phyloP scores from a whole-genome alignment of 2,888 invertebrate genomes.

The Agrochola circellaris region DNA sequence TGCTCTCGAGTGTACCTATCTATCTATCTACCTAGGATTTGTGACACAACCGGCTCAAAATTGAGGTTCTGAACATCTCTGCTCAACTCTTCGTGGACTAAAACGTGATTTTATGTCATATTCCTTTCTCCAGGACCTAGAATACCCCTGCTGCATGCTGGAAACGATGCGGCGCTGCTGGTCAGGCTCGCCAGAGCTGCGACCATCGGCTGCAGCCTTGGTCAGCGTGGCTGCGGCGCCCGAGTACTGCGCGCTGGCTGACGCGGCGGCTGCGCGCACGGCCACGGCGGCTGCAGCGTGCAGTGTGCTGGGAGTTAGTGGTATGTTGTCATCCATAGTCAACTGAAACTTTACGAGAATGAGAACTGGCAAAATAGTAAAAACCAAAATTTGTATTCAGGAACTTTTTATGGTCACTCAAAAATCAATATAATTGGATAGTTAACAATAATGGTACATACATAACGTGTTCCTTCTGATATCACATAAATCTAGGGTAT shows the following conservation, averaged over 20 bases:
- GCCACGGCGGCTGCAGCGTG: slow-evolving; percentile 67
- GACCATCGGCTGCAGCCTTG: slow-evolving; percentile 98
- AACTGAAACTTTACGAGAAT: too few relatives aligned
- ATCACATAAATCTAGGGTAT: too few relatives aligned
- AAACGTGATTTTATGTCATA: background rate
- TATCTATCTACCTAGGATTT: background rate
- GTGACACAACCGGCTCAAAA: background rate
- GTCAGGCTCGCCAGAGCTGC: slow-evolving; percentile 95
- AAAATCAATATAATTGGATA: too few relatives aligned
- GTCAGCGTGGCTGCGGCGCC: slow-evolving; percentile 98
- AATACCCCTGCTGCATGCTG: slow-evolving; percentile 96
- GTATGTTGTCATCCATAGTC: slow-evolving; percentile 2
- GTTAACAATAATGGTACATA: too few relatives aligned
- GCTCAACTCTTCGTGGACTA: background rate
- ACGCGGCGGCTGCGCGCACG: slow-evolving; percentile 75
- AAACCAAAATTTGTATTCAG: too few relatives aligned
- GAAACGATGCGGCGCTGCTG: slow-evolving; percentile 99
- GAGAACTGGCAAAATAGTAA: too few relatives aligned
- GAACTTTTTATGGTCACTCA: too few relatives aligned
- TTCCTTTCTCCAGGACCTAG: slow-evolving; percentile 91
- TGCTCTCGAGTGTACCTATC: too few relatives aligned
- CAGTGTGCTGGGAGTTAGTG: slow-evolving; percentile 42
- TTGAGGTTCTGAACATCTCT: background rate
- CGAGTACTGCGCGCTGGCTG: slow-evolving; percentile 93
- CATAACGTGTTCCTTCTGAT: too few relatives aligned